Evolutionary conservation across 2,797 vertebrate species (phyloP).

Genomic region (Onychomys leucogaster): DNA sequence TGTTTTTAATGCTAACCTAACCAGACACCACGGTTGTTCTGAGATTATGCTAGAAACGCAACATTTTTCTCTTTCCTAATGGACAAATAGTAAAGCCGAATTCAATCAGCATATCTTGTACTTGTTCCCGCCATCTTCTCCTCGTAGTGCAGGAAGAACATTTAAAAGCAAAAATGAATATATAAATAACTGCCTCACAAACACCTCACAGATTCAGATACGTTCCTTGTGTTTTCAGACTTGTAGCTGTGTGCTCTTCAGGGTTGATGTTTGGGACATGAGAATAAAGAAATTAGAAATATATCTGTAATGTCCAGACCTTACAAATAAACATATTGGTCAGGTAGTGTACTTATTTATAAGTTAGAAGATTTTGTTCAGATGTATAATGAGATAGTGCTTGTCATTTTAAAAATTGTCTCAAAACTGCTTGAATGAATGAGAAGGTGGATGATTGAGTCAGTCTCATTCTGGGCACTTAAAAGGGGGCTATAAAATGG

Average conservation of each 20-base stretch:
- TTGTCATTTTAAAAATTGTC: conserved; percentile 44
- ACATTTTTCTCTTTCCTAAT: conserved; percentile 18
- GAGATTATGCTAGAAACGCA: conserved; percentile 26
- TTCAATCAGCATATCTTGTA: background rate
- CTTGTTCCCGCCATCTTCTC: background rate
- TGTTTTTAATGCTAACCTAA: conserved; percentile 21
- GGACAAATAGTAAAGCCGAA: background rate
- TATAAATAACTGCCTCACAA: conserved; percentile 10
- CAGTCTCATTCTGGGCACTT: conserved; percentile 38
- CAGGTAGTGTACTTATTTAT: conserved; percentile 35
- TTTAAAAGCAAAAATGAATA: conserved; percentile 54
- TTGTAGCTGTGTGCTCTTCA: background rate
- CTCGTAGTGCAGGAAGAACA: background rate
- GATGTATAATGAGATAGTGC: conserved; percentile 36
- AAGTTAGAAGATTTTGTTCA: conserved; percentile 63
- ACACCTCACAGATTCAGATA: background rate
- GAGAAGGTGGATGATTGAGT: conserved; percentile 32
- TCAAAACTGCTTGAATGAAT: conserved; percentile 57
- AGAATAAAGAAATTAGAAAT: conserved; percentile 57
- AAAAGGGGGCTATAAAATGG: conserved; percentile 16
- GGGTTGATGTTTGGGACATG: background rate
- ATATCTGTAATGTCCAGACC: conserved; percentile 23
- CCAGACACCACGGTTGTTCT: background rate
- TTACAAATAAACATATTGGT: conserved; percentile 48
- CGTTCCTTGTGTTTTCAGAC: conserved; percentile 22